Base-by-base conservation (phyloP, 2,797 vertebrate genomes). In the Paratrypauchen microcephalus region DNA sequence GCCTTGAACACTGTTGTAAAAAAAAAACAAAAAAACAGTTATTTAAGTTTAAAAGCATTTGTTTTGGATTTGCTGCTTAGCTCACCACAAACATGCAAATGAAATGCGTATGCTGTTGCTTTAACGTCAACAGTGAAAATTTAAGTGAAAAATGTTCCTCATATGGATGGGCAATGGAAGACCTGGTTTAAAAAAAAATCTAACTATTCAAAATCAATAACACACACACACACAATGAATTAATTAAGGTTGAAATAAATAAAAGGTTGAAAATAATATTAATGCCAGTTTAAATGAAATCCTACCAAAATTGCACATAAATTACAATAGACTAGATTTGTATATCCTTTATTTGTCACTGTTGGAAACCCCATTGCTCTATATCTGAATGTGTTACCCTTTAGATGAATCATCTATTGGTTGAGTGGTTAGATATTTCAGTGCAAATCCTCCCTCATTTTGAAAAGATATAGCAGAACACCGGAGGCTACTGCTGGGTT, bases 391-490 rank as follows among this genome's bases (percentile, higher is more conserved):
- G 5, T 61, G 36, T 41, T 39, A n/a, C 24, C 23, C 1, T 16
- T 41, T 18, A 9, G 1, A 47, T 64, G 6, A 47, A 28, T 47
- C 61, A 64, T 18, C 16, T 47, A 2, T 18, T 24, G 18, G 24
- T 50, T 23, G 60, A 73, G 23, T 76, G 39, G n/a, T 7, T 1
- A 13, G 19, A 48, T 72, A 72, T 63, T 66, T 68, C 62, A 64
- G 63, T 60, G 56, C 54, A 45, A 57, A 68, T 0, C 59, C 21
- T 16, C 41, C 55, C 48, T 28, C 26, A 57, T 54, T 69, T 69
- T 73, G 68, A 32, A 81, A 57, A 81, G 60, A 16, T 58, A 57
- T 52, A 70, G 21, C 45, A 60, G 71, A 71, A 75, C 74, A 70
- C 62, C 12, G 52, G 66, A 68, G 76, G 70, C 47, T 6, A 70